Evolutionary conservation across 2,113 vertebrate genomes (phyloP), one percentile per base, ranked within the genome.

Genomic region (Andinoacara biseriatus): DNA sequence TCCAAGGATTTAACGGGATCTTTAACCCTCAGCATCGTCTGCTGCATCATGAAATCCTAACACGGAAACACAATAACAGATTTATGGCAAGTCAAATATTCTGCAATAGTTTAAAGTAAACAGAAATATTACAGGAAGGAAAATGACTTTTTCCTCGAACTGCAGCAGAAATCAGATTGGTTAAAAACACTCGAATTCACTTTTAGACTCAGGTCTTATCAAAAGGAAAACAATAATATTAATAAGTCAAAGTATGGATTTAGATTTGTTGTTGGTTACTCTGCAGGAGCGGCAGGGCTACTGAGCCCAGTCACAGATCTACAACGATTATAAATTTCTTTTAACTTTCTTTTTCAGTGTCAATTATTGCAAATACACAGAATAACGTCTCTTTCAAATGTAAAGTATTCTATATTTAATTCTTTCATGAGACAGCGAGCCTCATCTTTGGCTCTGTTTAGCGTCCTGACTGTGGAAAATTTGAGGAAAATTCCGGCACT

Each of bases 1-100:
- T 99, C 97, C 92, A 99, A 14, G 2, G 98, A 99, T 80, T 98
- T 99, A 52, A 96, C 95, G 2, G 98, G 98, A 95, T 99, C 98
- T 85, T 99, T 99, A 74, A 99, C 95, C 86, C 98, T 95, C 52
- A 99, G 92, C 98, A 99, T 99, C 0, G 98, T 99, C 93, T 99
- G 98, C 93, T 99, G 98, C 91, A 99, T 96, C 76, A 99, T 92
- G 84, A 99, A 99, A 85, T 99, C 98, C 98, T 99, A 60, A 1
- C 11, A 67, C 17, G 62, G 5, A 85, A 67, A 86, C 33, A 87
- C 1, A 82, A 3, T 1, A 29, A 24, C 10, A 69, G 9, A 9
- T 60, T 65, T 14, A 46, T 11, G 58, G 26, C 1, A 31, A 72
- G 24, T 56, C 18, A 56, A 56, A 56, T 56, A 56, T 10, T n/a